phyloP scores from a whole-genome alignment of 2,888 invertebrate genomes.

The Heliconius ethilla region DNA sequence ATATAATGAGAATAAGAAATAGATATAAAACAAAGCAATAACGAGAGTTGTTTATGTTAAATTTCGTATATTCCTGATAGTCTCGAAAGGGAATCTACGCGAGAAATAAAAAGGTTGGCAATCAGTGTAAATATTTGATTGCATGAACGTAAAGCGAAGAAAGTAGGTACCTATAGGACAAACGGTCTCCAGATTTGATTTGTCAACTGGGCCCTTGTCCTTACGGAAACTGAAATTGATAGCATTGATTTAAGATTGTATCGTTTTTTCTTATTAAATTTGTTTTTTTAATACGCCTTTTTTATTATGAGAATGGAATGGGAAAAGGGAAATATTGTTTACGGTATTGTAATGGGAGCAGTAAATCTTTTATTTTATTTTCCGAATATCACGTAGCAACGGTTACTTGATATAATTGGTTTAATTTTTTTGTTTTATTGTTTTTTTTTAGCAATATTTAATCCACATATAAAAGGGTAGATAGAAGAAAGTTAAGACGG shows the following conservation, averaged over 20 bases:
- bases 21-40: neutral
- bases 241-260: constrained; percentile 19
- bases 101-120: constrained; percentile 42
- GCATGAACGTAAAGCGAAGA: constrained; percentile 44
- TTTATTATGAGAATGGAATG: neutral
- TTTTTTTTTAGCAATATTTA: neutral
- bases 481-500: too few species aligned
- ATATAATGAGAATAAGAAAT: neutral
- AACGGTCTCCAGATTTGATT: constrained; percentile 25
- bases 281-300: neutral
- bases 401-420: too few species aligned
- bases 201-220: constrained; percentile 6
- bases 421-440: too few species aligned
- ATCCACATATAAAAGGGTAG: neutral
- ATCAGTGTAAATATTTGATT: constrained; percentile 47
- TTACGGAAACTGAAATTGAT: constrained; percentile 20
- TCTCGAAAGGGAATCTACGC: neutral
- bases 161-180: neutral
- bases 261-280: neutral
- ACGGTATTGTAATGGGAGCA: neutral
- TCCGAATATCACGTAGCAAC: neutral
- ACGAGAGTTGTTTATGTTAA: neutral
- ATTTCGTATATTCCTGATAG: neutral
- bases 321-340: neutral
- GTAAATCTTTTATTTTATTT: neutral